Evolutionary conservation across 92 coral and sea anemone genomes (phyloP).

Genomic region (Diadumene lineata): DNA sequence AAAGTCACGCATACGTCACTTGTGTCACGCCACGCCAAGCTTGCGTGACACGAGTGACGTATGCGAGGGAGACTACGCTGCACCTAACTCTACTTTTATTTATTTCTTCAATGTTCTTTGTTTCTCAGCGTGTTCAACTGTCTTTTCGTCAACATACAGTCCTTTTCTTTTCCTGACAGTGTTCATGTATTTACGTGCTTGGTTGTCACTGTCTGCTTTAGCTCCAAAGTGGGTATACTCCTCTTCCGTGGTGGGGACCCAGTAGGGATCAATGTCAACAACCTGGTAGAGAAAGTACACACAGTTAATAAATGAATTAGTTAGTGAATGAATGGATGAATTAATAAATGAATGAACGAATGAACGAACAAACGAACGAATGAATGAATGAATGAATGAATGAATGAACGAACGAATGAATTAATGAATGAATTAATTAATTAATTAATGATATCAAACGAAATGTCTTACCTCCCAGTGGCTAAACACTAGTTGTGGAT

Average conservation of each 20-base stretch:
- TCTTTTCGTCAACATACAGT: constrained; percentile 92
- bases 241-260: constrained; percentile 99
- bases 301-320: not conserved
- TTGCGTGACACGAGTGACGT: too few species aligned
- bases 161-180: constrained; percentile 93
- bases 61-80: too few species aligned
- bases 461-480: constrained; percentile 90
- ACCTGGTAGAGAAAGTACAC: constrained; percentile 52
- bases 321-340: not conserved
- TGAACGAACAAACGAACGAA: not conserved
- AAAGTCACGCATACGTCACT: too few species aligned
- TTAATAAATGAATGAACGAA: not conserved
- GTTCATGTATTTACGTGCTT: constrained; percentile 98
- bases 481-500: constrained; percentile 91
- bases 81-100: too few species aligned
- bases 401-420: not conserved
- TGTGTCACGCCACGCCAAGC: too few species aligned
- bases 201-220: constrained; percentile 97
- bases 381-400: not conserved
- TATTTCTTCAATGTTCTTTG: constrained; percentile 95
- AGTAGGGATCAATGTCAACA: constrained; percentile 90
- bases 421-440: not conserved
- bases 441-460: not conserved
- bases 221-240: constrained; percentile 97
- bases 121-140: constrained; percentile 98